A percentile compares a stretch with the other conserved stretches of the same genome.
Evolutionary conservation across 2,888 invertebrate species (phyloP).

Genomic region (Crossocerus cetratus): DNA sequence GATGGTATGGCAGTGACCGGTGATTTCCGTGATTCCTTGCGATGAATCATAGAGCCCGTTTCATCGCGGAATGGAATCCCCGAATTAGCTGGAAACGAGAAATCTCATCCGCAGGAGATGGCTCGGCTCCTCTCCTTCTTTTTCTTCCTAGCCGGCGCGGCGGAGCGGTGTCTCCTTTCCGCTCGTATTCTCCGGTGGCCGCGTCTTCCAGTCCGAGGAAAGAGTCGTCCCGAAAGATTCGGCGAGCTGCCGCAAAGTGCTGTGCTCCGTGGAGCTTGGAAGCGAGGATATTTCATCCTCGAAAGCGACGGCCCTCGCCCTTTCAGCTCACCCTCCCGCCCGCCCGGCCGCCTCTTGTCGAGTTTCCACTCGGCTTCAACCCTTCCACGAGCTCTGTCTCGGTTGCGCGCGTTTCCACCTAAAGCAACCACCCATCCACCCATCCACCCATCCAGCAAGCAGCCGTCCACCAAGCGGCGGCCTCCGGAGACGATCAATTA

Average conservation of each 20-base stretch:
- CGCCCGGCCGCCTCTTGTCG: not conserved
- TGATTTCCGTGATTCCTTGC: conserved; percentile 23
- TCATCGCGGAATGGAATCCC: conserved; percentile 24
- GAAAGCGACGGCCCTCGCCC: conserved; percentile 35
- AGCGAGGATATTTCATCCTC: conserved; percentile 53
- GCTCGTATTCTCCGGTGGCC: too few species aligned
- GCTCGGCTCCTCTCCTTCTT: conserved; percentile 10
- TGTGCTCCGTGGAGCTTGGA: conserved; percentile 37
- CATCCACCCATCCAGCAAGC: not conserved
- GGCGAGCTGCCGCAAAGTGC: conserved; percentile 45
- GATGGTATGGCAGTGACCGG: not conserved
- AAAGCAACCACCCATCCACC: conserved; percentile 2
- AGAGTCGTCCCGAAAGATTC: conserved; percentile 49
- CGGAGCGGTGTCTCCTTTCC: not conserved
- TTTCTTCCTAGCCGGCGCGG: not conserved
- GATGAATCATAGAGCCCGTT: conserved; percentile 48
- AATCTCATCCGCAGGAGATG: conserved; percentile 42
- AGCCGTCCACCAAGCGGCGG: too few species aligned
- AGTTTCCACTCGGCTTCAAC: conserved; percentile 1
- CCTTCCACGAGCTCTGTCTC: conserved; percentile 15
- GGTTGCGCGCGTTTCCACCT: not conserved
- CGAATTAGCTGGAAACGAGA: conserved; percentile 46
- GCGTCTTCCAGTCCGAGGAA: conserved; percentile 4
- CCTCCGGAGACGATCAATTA: conserved; percentile 64
- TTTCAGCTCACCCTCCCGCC: conserved; percentile 23